A percentile compares a stretch with the other conserved stretches of the same genome.
Evolutionary conservation across 1,140 invertebrate genomes (phyloP).

Genomic region (Stegodyphus dumicola): DNA sequence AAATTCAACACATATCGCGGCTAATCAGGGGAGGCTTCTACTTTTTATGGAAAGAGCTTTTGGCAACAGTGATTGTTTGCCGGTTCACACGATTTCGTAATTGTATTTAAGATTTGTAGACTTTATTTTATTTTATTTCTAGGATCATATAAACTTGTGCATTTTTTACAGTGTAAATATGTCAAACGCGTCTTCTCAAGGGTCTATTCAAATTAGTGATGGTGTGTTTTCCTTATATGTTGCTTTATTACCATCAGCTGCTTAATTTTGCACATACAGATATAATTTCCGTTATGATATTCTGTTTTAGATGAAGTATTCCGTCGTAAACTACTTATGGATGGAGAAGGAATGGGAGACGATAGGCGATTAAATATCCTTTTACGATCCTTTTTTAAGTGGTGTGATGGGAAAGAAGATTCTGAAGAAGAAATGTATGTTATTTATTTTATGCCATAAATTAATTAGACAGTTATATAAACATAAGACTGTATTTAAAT

Average conservation of each 20-base stretch:
- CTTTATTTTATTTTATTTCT: too few species aligned
- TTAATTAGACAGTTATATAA: not conserved
- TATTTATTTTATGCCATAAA: not conserved
- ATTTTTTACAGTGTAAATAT: too few species aligned
- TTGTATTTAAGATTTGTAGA: too few species aligned
- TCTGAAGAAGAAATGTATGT: conserved; percentile 77
- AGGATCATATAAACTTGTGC: too few species aligned
- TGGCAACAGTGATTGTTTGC: too few species aligned
- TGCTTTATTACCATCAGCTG: not conserved
- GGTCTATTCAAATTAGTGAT: conserved; percentile 21
- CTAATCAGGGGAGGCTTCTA: too few species aligned
- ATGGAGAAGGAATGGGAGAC: conserved; percentile 96
- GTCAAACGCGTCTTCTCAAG: not conserved
- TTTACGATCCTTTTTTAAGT: conserved; percentile 89
- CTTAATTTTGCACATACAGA: not conserved
- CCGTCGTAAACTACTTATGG: conserved; percentile 86
- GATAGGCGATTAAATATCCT: conserved; percentile 88
- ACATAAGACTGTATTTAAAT: not conserved
- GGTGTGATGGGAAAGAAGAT: conserved; percentile 79
- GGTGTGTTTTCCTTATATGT: not conserved
- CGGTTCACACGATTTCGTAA: too few species aligned
- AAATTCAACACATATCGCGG: too few species aligned
- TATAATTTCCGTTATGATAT: too few species aligned
- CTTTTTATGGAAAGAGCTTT: too few species aligned
- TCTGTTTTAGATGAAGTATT: conserved; percentile 88